These are phyloP conservation scores for Volucella inanis DNA, from an alignment of 2,888 invertebrate genomes.

Conservation along the genomic window DNA sequence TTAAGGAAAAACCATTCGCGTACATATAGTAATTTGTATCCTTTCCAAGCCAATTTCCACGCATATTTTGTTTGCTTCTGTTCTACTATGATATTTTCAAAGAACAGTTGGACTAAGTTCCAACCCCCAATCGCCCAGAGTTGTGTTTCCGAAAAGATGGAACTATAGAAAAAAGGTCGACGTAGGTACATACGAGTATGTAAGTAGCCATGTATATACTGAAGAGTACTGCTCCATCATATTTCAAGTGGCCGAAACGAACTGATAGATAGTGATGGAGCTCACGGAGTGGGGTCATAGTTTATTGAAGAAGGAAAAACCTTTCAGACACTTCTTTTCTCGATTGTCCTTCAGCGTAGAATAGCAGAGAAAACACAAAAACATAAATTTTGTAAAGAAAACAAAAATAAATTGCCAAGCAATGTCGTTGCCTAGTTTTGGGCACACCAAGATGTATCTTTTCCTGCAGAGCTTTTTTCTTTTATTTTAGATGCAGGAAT, in stretches of 20 bases:
- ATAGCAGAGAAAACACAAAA: neutral
- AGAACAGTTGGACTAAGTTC: constrained; percentile 46
- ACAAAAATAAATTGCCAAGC: constrained; percentile 33
- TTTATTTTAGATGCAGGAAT: neutral
- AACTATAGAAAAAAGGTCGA: constrained; percentile 5
- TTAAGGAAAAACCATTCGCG: constrained; percentile 13
- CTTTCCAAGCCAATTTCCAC: constrained; percentile 28
- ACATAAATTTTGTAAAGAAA: constrained; percentile 29
- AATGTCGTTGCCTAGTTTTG: constrained; percentile 66
- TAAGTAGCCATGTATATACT: constrained; percentile 13
- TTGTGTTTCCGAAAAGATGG: constrained; percentile 16
- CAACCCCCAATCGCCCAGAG: neutral
- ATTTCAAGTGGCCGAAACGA: constrained; percentile 62
- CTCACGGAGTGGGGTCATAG: constrained; percentile 10
- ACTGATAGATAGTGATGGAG: constrained; percentile 19
- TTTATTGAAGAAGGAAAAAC: constrained; percentile 64
- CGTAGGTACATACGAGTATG: constrained; percentile 37
- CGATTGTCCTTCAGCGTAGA: constrained; percentile 59
- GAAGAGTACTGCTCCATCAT: constrained; percentile 44
- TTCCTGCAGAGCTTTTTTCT: constrained; percentile 45
- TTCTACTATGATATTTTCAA: constrained; percentile 3
- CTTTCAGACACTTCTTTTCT: constrained; percentile 67
- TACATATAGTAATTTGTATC: constrained; percentile 17
- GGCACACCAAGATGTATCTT: constrained; percentile 38
- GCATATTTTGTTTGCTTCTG: constrained; percentile 51